Evolutionary conservation across 2,113 vertebrate species (phyloP).

Genomic region (Myrmophylax atrothorax): DNA sequence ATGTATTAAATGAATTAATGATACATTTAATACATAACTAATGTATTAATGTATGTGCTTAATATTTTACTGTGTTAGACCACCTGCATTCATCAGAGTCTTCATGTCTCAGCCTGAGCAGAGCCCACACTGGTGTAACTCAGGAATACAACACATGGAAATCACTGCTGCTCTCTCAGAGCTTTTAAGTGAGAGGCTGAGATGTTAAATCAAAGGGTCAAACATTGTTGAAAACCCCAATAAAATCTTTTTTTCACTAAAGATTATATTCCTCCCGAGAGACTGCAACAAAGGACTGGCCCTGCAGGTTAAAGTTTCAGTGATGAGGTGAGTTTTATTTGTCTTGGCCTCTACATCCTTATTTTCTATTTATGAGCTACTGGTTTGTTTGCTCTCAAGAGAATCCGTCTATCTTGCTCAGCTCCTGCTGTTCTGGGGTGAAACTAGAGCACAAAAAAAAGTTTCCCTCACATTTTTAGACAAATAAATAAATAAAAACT

Average conservation of each 20-base stretch:
- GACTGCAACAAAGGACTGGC: neutral
- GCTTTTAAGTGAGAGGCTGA: neutral
- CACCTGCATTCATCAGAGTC: neutral
- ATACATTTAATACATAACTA: neutral
- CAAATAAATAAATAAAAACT: neutral
- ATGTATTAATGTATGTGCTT: neutral
- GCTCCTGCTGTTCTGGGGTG: neutral
- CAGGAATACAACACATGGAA: neutral
- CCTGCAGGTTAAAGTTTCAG: neutral
- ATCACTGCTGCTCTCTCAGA: neutral
- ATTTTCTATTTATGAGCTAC: neutral
- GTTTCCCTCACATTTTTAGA: neutral
- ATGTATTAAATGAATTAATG: neutral
- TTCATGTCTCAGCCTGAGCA: neutral
- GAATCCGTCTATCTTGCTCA: neutral
- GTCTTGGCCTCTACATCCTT: neutral
- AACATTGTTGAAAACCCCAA: neutral
- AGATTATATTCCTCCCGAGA: neutral
- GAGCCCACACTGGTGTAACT: neutral
- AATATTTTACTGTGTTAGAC: neutral
- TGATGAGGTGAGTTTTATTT: neutral
- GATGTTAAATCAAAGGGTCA: neutral
- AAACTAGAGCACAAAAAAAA: neutral
- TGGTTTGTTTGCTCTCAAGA: neutral
- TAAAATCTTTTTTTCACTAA: neutral